These are phyloP conservation scores for Cephalopachus bancanus DNA, from an alignment of 2,797 vertebrate genomes.

Conservation along the genomic window DNA sequence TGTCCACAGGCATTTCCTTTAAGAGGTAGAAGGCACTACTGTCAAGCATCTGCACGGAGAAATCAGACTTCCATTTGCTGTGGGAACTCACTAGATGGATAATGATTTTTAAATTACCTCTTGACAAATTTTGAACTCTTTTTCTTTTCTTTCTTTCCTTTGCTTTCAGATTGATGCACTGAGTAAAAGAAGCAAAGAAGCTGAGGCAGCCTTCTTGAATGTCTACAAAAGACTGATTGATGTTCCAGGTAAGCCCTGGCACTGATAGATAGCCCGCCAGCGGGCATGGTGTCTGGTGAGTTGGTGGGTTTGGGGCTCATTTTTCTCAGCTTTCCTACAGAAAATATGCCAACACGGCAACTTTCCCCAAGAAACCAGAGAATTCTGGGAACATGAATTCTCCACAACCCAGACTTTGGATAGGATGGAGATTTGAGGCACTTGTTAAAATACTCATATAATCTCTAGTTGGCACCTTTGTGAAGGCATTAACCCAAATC, in stretches of 20 bases:
- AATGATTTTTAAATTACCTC: constrained; percentile 54
- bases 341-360: not conserved
- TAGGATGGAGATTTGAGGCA: not conserved
- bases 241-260: constrained; percentile 94
- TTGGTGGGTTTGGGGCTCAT: not conserved
- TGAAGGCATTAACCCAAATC: not conserved
- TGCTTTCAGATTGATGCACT: constrained; percentile 95
- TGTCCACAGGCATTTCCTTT: not conserved
- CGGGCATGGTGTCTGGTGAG: not conserved
- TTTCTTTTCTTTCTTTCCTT: constrained; percentile 66
- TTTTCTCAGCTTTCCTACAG: not conserved
- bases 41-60: not conserved
- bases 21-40: not conserved
- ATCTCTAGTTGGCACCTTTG: not conserved
- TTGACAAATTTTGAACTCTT: constrained; percentile 71
- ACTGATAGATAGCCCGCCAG: too few species aligned
- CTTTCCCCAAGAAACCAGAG: not conserved
- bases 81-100: not conserved
- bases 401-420: not conserved
- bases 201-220: constrained; percentile 99
- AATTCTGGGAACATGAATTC: not conserved
- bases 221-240: constrained; percentile 99
- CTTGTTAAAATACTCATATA: not conserved
- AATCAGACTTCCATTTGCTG: not conserved
- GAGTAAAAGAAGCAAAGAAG: constrained; percentile 99